A percentile compares a stretch with the other conserved stretches of the same genome.
These are phyloP conservation scores for Cephalopachus bancanus DNA, from an alignment of 2,797 vertebrate species.

Conservation along the genomic window DNA sequence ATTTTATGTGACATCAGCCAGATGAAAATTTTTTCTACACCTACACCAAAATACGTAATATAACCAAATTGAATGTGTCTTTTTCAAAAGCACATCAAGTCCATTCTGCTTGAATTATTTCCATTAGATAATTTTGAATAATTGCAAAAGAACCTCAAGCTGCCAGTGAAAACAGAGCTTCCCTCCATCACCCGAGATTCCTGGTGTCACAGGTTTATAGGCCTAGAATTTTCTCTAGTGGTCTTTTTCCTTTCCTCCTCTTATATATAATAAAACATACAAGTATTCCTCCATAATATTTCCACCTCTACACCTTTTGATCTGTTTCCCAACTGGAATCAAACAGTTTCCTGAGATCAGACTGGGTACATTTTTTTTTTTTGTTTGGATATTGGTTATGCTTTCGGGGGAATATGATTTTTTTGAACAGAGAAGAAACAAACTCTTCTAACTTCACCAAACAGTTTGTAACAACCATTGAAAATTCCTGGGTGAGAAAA, in stretches of 20 bases:
- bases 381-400: not conserved
- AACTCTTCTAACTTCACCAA: conserved; percentile 20
- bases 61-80: not conserved
- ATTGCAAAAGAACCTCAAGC: not conserved
- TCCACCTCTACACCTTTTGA: not conserved
- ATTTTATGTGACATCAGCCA: conserved; percentile 7
- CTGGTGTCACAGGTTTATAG: not conserved
- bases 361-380: not conserved
- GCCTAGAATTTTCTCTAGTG: not conserved
- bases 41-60: not conserved
- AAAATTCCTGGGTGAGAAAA: not conserved
- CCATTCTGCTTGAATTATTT: conserved; percentile 37
- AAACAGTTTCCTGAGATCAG: not conserved
- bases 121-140: conserved; percentile 35
- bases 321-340: not conserved
- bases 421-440: not conserved
- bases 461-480: not conserved
- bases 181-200: not conserved
- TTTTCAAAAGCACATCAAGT: conserved; percentile 35
- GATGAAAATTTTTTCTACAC: not conserved
- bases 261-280: not conserved
- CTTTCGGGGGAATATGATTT: not conserved
- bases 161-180: not conserved
- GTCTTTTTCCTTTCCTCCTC: not conserved
- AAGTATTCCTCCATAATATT: conserved; percentile 24